Conservation (phyloP, 2,113 vertebrate species). For the Ornithorhynchus anatinus region DNA sequence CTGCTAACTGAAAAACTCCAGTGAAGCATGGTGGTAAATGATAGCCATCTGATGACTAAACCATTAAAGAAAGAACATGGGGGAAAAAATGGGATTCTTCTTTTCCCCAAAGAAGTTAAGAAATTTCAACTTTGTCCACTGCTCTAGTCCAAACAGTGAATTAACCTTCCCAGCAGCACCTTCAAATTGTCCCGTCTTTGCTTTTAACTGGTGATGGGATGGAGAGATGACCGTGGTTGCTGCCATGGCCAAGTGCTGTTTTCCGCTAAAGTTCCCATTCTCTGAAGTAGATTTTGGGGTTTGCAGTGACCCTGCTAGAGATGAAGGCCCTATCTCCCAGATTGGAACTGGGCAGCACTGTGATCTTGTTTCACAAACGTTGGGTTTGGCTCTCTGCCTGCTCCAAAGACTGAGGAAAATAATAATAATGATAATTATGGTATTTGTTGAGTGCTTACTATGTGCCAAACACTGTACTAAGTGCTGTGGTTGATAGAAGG, state of each 20-base stretch:
- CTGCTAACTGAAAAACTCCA: background rate
- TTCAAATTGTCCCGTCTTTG: background rate
- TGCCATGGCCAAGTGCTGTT: background rate
- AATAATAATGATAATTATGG: no score
- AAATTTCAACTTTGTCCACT: conserved; percentile 5
- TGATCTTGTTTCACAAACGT: no score
- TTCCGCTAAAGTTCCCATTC: no score
- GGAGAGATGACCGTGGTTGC: background rate
- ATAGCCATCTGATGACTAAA: conserved; percentile 20
- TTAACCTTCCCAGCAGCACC: conserved; percentile 6
- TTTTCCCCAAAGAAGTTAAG: background rate
- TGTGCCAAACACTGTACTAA: no score
- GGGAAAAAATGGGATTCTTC: background rate
- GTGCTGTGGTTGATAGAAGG: no score
- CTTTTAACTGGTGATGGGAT: background rate
- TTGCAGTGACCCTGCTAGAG: no score
- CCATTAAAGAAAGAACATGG: conserved; percentile 3
- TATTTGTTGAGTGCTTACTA: no score
- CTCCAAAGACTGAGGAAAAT: no score
- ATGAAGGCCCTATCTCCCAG: no score
- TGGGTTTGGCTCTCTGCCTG: no score
- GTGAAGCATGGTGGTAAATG: conserved; percentile 13
- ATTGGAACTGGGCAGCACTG: no score
- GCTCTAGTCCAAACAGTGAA: conserved; percentile 1
- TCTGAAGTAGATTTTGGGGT: no score